These are phyloP conservation scores for Lytechinus variegatus DNA, from an alignment of 35 echinoderm and acorn worm species.

Conservation along the genomic window DNA sequence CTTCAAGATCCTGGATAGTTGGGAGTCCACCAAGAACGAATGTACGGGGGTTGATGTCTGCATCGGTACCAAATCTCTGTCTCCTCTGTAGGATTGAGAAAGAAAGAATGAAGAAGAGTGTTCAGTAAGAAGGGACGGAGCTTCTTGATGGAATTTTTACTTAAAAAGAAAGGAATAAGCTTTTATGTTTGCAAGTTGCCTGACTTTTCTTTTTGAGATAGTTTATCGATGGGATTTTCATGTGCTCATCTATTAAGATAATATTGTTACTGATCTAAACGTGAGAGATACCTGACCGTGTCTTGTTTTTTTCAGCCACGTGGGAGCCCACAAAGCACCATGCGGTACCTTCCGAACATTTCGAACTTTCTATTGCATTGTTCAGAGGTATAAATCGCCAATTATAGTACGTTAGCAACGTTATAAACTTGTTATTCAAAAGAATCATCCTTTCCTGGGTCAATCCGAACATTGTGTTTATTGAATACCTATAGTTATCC, in stretches of 20 bases:
- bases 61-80: slow-evolving; percentile 7
- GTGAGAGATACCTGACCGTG: too few species aligned
- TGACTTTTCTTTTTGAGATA: too few species aligned
- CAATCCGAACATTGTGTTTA: not conserved
- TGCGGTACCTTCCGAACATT: not conserved
- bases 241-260: too few species aligned
- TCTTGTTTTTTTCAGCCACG: not conserved
- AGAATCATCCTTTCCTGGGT: not conserved
- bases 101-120: not conserved
- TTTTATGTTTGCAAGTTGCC: too few species aligned
- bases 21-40: not conserved
- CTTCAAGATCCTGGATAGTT: not conserved
- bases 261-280: too few species aligned
- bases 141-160: too few species aligned
- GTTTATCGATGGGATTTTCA: too few species aligned
- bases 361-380: not conserved
- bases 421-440: slow-evolving; percentile 7
- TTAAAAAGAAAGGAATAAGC: too few species aligned
- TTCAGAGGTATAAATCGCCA: not conserved
- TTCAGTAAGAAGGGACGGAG: not conserved
- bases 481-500: not conserved
- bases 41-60: not conserved
- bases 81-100: not conserved
- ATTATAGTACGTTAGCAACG: not conserved
- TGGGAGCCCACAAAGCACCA: not conserved